Evolutionary conservation across 2,797 vertebrate species (phyloP), one percentile per base, ranked within the genome.

Genomic region (Hippoglossus hippoglossus): DNA sequence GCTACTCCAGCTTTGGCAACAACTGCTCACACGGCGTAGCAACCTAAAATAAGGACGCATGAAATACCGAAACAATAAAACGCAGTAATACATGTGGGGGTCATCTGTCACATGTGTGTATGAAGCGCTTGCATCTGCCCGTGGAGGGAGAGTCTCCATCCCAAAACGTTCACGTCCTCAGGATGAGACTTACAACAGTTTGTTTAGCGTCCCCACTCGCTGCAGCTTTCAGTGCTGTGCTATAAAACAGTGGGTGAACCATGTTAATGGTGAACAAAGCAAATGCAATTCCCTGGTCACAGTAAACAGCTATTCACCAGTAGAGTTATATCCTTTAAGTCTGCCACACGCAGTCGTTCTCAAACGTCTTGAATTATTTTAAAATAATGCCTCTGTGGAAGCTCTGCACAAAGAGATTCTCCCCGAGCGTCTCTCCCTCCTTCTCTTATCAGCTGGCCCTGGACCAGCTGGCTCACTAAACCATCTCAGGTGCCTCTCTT

Each of bases 391-490:
- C n/a, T 71, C 21, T 31, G 24, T 51, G 5, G 67, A 54, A 50
- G 22, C 31, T 44, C 47, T 21, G 34, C 69, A 75, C 56, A 67
- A 62, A 68, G 73, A 73, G 34, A 26, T 50, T 49, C 67, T 68
- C 67, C 25, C 41, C 39, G 56, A 61, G 63, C 6, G 54, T 34
- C 60, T 56, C 77, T 31, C 72, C n/a, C 11, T 64, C 52, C 62
- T n/a, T 28, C 56, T 5, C 31, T 87, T 87, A 84, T 89, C 83
- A 82, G 64, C 19, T 87, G 86, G 79, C 77, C 1, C 10, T 13
- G 67, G 44, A 59, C 71, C 83, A 84, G 73, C 71, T 71, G 71
- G 73, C 82, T 76, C 55, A 25, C 61, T 24, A 22, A 11, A 46
- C 46, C n/a, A 59, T 58, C 74, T 73, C 79, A 67, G 69, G 67